Evolutionary conservation across 2,113 vertebrate species (phyloP), one percentile per base, ranked within the genome.

Genomic region (Eulemur rufifrons): DNA sequence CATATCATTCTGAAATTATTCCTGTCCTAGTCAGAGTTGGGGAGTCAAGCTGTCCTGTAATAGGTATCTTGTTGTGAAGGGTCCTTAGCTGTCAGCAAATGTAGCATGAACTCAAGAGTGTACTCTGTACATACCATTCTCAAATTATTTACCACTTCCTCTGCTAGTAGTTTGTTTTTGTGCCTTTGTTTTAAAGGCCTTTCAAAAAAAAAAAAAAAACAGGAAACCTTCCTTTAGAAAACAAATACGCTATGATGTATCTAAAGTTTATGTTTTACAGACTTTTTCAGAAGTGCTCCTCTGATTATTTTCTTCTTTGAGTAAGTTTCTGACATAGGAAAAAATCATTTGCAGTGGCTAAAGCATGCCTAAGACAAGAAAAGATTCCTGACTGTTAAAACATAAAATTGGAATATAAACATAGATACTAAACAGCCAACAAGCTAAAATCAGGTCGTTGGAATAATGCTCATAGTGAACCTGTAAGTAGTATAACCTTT

Each of bases 61-160:
- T 56, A 63, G 34, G 37, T 29, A 86, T 71, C 20, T 59, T 47
- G 50, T 81, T 73, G 6, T 73, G 12, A 69, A n/a, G 27, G 34
- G 20, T 80, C 32, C 42, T 92, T 81, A 37, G 54, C 25, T 82
- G 7, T 95, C 66, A 69, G 17, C 50, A 82, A 61, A 76, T 94
- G 52, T 37, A 82, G 37, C 45, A 37, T 56, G 69, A 87, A 86
- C 50, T 61, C 42, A 66, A 66, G 45, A 91, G 47, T 86, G 4
- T 54, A 85, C 25, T 18, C 59, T 52, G 8, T 64, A 66, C 71
- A 68, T 66, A 50, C 27, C 50, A 37, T 54, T 94, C 59, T 91
- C 64, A 97, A 95, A 81, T 78, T 82, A 61, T 59, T 80, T 95
- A 45, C 61, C 71, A 34, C 80, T 97, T 95, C 20, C 54, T 86